phyloP scores from a whole-genome alignment of 1,140 invertebrate species.

The Drosophila paulistorum region DNA sequence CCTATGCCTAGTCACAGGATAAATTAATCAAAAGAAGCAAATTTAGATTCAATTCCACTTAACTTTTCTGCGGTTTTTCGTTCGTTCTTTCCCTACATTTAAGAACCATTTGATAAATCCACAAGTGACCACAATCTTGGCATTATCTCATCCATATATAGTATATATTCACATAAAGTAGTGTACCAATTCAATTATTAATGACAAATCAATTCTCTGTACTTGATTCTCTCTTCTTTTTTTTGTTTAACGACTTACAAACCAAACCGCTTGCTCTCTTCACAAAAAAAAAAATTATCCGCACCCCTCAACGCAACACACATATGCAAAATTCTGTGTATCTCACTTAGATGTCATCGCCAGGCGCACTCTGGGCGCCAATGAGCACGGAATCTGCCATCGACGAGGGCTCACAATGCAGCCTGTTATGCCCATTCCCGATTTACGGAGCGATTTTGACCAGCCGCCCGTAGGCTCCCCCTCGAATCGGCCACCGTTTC shows the following conservation, averaged over 20 bases:
- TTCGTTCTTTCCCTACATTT: constrained; percentile 2
- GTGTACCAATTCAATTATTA: constrained; percentile 10
- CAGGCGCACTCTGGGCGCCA: constrained; percentile 85
- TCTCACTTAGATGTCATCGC: constrained; percentile 73
- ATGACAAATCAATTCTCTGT: constrained; percentile 46
- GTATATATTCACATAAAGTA: constrained; percentile 8
- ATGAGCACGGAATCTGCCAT: constrained; percentile 93
- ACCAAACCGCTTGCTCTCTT: constrained; percentile 49
- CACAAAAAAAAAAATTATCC: constrained; percentile 33
- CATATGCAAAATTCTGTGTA: constrained; percentile 33
- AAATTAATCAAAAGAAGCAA: not conserved
- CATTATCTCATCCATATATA: constrained; percentile 4
- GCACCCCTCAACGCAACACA: constrained; percentile 46
- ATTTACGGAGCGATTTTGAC: constrained; percentile 91
- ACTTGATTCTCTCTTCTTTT: constrained; percentile 70
- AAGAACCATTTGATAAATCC: constrained; percentile 11
- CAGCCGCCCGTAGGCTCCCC: constrained; percentile 84
- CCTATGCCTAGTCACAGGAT: not conserved
- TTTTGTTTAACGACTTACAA: constrained; percentile 50
- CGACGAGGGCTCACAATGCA: constrained; percentile 91
- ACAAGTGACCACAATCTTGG: constrained; percentile 12
- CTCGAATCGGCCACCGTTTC: constrained; percentile 81
- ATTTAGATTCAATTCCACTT: not conserved
- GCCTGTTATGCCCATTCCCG: constrained; percentile 90
- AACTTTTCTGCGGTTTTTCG: constrained; percentile 10